Evolutionary conservation across 2,797 vertebrate genomes (phyloP), one percentile per base, ranked within the genome.

Genomic region (Hoplostethus mediterraneus): DNA sequence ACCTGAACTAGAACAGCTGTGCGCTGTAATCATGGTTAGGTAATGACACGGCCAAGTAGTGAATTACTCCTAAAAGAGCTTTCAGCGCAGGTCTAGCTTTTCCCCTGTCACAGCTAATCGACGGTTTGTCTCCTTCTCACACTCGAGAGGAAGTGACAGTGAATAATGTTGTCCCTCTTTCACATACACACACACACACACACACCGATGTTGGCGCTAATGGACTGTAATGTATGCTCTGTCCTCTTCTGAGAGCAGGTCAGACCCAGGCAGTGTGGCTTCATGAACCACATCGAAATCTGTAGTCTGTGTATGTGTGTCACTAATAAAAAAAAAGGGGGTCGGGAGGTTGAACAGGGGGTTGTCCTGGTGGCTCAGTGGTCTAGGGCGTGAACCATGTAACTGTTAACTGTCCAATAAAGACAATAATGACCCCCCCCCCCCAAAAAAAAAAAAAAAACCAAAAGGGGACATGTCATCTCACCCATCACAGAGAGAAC

Each of bases 111-210:
- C 58, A 42, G 55, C 67, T 56, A 47, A 67, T 55, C 70, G 45
- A 67, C 67, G 31, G 47, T 49, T 63, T 30, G n/a, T 71, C 28
- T 48, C 57, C 5, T 38, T 77, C 38, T 21, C 31, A 70, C 69
- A 78, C 70, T 67, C 64, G 6, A 3, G 52, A 80, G 68, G 61
- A 47, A 45, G 14, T 44, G 71, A 73, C 77, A 72, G 56, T 75
- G 70, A 87, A 44, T 70, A 71, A 87, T 75, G 58, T 63, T 40
- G 52, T 66, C 8, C 36, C 52, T 33, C 42, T 63, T 42, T 55
- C 9, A 21, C 21, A 21, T 21, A 21, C 21, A 21, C 21, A 21
- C 21, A 21, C 21, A 21, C 21, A 21, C 1, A 21, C 21, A 21
- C 21, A 21, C 21, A 21, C 21, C 3, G 2, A 64, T 55, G 62